These are phyloP conservation scores for Drepana falcataria DNA, from an alignment of 2,888 invertebrate species.

Conservation along the genomic window DNA sequence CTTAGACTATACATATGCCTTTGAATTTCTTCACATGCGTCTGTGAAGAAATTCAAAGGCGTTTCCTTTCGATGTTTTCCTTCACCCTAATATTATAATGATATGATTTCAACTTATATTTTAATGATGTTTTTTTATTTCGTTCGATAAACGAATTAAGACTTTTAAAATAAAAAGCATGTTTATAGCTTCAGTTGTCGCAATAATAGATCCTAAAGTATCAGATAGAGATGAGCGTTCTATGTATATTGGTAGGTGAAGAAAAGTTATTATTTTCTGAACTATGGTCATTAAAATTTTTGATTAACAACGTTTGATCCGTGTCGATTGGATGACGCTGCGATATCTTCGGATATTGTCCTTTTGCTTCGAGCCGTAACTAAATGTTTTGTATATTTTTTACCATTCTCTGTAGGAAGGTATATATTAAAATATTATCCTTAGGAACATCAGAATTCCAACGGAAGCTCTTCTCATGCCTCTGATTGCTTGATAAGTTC, in stretches of 20 bases:
- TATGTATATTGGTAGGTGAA: slow-evolving; percentile 49
- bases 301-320: slow-evolving; percentile 77
- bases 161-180: too few species aligned
- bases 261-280: slow-evolving; percentile 77
- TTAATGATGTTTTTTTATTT: too few species aligned
- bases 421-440: slow-evolving; percentile 60
- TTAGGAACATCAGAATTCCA: slow-evolving; percentile 50
- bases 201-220: slow-evolving; percentile 27
- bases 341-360: slow-evolving; percentile 60
- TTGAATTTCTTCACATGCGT: too few species aligned
- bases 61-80: too few species aligned
- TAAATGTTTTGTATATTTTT: slow-evolving; percentile 68
- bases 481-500: slow-evolving; percentile 17
- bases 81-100: too few species aligned
- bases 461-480: slow-evolving; percentile 30
- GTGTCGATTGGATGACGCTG: slow-evolving; percentile 73
- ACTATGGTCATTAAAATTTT: slow-evolving; percentile 79
- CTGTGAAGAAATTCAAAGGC: too few species aligned
- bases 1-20: too few species aligned
- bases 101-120: too few species aligned
- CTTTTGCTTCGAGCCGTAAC: slow-evolving; percentile 67
- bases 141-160: too few species aligned
- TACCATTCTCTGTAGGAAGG: slow-evolving; percentile 38
- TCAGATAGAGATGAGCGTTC: slow-evolving; percentile 33
- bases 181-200: background rate